Evolutionary conservation across 2,113 vertebrate species (phyloP).

Genomic region (Grammomys surdaster): DNA sequence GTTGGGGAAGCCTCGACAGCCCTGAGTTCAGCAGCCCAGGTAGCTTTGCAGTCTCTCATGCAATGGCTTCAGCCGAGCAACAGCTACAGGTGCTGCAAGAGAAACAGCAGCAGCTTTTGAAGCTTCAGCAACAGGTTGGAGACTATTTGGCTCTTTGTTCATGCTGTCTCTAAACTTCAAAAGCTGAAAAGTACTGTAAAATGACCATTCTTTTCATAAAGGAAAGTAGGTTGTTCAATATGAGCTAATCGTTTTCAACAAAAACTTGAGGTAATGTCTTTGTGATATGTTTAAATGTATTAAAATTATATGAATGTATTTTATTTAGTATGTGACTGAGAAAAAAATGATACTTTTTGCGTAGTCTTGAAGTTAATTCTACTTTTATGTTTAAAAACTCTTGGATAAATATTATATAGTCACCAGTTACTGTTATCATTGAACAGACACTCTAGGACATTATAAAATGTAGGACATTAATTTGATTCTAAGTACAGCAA

Average conservation of each 20-base stretch:
- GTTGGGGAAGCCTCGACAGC: slow-evolving; percentile 98
- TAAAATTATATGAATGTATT: neutral
- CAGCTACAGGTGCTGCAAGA: slow-evolving; percentile 99
- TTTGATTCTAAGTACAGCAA: slow-evolving; percentile 24
- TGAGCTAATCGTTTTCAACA: slow-evolving; percentile 75
- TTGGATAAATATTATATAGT: neutral
- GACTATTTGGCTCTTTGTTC: slow-evolving; percentile 89
- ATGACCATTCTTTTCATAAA: slow-evolving; percentile 61
- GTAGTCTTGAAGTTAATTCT: neutral
- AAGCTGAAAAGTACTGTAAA: slow-evolving; percentile 86
- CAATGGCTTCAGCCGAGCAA: slow-evolving; percentile 99
- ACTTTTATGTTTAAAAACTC: slow-evolving; percentile 29
- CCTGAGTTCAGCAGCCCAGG: slow-evolving; percentile 98
- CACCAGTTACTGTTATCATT: neutral
- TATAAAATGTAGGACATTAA: slow-evolving; percentile 11
- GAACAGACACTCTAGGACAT: neutral
- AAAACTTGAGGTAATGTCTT: slow-evolving; percentile 79
- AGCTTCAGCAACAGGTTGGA: slow-evolving; percentile 99
- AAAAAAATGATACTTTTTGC: slow-evolving; percentile 11
- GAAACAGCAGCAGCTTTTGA: slow-evolving; percentile 99
- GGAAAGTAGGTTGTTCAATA: slow-evolving; percentile 66
- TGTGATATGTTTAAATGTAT: slow-evolving; percentile 55
- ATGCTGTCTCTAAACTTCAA: slow-evolving; percentile 88
- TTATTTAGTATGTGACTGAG: neutral
- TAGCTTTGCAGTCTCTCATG: slow-evolving; percentile 99